Base-by-base conservation (phyloP, 2,888 invertebrate species). In the Sinodicranocentrus sp. region DNA sequence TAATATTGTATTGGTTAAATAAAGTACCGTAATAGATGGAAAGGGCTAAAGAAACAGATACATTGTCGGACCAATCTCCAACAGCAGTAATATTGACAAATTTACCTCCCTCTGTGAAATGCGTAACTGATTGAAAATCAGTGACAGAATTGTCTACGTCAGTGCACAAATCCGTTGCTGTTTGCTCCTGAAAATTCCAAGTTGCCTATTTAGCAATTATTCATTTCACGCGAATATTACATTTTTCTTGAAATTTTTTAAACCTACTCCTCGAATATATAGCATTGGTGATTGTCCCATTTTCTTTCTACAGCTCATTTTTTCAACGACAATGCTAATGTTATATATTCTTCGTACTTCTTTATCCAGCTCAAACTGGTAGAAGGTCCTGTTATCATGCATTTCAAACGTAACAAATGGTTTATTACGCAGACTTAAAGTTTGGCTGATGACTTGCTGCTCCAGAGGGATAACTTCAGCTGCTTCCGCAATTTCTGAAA, bases 11-110 rank as follows among this genome's bases (percentile, higher is more conserved):
- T 17, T 17, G 26, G 5, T 2, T 13, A 48, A 48, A 21, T 6
- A 44, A 43, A 19, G 15, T 72, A 78, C 84, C 84, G n/a, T 78
- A 73, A 25, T 84, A 85, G 33, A 85, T 63, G 23, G 79, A 68
- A 3, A 26, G 83, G 2, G 76, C 76, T 1, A 85, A 28, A 1
- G 33, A 19, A 54, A 83, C 83, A 0, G 67, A 33, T 5, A 26
- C 19, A 1, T 43, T 52, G 3, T 19, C 5, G 1, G 23, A 13
- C 83, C 85, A 85, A 26, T 83, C 44, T 8, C 83, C 83, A 2
- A 17, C 13, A 0, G 39, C 80, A 6, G 10, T 17, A 10, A 85
- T 48, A 2, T 26, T 25, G 2, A 84, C 61, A n/a, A 21, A 1
- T 23, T n/a, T 68, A 6, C 65, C 68, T 8, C 70, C 84, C 39